Conservation (phyloP, 2,888 invertebrate genomes). For the Ornithoptera priamus region DNA sequence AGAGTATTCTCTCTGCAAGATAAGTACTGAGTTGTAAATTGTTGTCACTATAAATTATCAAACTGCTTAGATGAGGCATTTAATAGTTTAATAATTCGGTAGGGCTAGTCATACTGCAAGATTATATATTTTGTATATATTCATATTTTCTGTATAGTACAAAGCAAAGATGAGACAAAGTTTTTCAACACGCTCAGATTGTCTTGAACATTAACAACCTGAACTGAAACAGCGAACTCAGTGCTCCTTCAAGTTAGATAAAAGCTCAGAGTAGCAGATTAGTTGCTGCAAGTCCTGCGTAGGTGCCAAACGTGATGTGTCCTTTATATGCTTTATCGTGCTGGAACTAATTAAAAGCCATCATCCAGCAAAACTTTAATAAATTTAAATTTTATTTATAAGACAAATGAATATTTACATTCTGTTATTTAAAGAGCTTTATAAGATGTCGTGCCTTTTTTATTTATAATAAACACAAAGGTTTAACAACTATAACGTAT, state of each 20-base stretch:
- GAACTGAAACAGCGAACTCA: constrained; percentile 11
- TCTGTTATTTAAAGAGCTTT: background rate
- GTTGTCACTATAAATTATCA: background rate
- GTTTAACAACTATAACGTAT: too few species aligned
- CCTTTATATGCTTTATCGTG: constrained; percentile 29
- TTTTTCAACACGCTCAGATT: constrained; percentile 1
- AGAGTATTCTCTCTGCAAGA: too few species aligned
- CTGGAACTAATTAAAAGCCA: constrained; percentile 4
- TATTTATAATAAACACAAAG: too few species aligned
- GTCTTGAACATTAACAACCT: constrained; percentile 9
- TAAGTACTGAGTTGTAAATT: too few species aligned
- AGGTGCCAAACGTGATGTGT: constrained; percentile 28
- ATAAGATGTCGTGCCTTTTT: too few species aligned
- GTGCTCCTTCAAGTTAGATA: constrained; percentile 21
- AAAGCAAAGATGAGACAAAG: background rate
- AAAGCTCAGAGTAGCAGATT: constrained; percentile 16
- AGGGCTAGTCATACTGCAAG: background rate
- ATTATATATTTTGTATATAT: background rate
- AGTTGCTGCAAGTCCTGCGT: constrained; percentile 32
- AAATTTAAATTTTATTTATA: background rate
- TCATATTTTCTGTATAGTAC: background rate
- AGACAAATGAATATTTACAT: background rate
- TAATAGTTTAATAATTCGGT: background rate
- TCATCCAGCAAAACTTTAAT: background rate
- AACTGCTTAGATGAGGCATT: background rate